These are phyloP conservation scores for Xanthia icteritia DNA, from an alignment of 2,888 invertebrate genomes.

Conservation along the genomic window DNA sequence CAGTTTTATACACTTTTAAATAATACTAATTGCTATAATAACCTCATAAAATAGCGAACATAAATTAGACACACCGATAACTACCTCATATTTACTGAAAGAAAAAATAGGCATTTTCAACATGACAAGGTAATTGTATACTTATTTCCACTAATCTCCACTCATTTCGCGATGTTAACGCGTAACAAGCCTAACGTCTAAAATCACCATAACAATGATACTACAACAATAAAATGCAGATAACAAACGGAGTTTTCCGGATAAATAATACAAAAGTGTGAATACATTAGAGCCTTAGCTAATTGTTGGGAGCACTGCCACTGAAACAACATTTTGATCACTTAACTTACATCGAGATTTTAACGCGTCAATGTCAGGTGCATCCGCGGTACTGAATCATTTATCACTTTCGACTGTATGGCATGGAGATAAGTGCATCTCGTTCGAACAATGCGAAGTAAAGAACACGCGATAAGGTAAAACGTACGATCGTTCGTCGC, in stretches of 20 bases:
- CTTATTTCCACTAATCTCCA: conserved; percentile 83
- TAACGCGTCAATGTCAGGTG: conserved; percentile 81
- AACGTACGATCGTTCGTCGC: conserved; percentile 76
- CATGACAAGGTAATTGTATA: conserved; percentile 80
- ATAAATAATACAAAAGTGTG: conserved; percentile 78
- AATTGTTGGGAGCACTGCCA: conserved; percentile 77
- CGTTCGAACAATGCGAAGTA: conserved; percentile 73
- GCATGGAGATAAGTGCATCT: conserved; percentile 80
- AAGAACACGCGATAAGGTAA: conserved; percentile 82
- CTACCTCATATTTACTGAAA: conserved; percentile 61
- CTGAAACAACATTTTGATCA: conserved; percentile 74
- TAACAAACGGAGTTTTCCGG: conserved; percentile 80
- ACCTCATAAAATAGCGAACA: conserved; percentile 52
- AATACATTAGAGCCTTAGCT: conserved; percentile 80
- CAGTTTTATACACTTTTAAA: conserved; percentile 48
- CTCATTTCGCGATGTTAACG: conserved; percentile 78
- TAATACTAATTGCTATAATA: conserved; percentile 61
- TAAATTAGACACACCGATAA: conserved; percentile 72
- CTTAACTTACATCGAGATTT: conserved; percentile 70
- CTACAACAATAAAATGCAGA: conserved; percentile 83
- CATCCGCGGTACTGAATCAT: conserved; percentile 75
- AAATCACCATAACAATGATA: conserved; percentile 87
- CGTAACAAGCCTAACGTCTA: conserved; percentile 76
- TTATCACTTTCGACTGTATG: conserved; percentile 71
- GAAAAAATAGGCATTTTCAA: conserved; percentile 74